A percentile compares a stretch with the other conserved stretches of the same genome.
These are phyloP conservation scores for Tauraco hartlaubi DNA, from an alignment of 2,797 vertebrate species.

Conservation along the genomic window DNA sequence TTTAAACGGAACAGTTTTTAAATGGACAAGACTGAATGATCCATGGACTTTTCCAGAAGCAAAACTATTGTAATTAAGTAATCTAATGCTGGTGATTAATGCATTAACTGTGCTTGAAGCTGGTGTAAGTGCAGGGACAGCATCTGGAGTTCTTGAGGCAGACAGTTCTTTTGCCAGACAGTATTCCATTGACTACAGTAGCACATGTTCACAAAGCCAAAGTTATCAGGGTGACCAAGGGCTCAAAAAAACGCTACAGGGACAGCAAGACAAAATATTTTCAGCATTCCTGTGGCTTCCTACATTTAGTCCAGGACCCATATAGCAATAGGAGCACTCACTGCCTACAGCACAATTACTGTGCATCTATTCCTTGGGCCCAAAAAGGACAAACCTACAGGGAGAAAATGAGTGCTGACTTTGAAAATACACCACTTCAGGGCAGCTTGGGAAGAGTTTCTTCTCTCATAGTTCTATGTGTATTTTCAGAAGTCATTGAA, in stretches of 20 bases:
- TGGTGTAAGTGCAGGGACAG: not conserved
- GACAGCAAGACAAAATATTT: not conserved
- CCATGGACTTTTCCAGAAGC: not conserved
- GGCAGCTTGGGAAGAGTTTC: not conserved
- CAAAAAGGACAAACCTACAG: not conserved
- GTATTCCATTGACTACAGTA: not conserved
- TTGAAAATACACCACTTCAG: not conserved
- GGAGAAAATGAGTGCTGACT: not conserved
- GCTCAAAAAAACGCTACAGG: not conserved
- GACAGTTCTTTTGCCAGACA: not conserved
- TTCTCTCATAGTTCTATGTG: rapidly evolving
- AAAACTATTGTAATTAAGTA: not conserved
- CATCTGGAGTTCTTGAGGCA: not conserved
- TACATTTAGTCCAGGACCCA: not conserved
- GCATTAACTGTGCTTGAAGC: not conserved
- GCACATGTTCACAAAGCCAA: not conserved
- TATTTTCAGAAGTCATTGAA: not conserved
- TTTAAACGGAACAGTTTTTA: not conserved
- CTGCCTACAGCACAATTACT: not conserved
- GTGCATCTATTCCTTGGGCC: not conserved
- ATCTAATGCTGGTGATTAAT: not conserved
- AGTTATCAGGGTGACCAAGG: not conserved
- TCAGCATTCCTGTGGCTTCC: not conserved
- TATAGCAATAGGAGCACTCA: not conserved
- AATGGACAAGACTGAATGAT: not conserved